These are phyloP conservation scores for Parus major DNA, from an alignment of 2,113 vertebrate species.

Conservation along the genomic window DNA sequence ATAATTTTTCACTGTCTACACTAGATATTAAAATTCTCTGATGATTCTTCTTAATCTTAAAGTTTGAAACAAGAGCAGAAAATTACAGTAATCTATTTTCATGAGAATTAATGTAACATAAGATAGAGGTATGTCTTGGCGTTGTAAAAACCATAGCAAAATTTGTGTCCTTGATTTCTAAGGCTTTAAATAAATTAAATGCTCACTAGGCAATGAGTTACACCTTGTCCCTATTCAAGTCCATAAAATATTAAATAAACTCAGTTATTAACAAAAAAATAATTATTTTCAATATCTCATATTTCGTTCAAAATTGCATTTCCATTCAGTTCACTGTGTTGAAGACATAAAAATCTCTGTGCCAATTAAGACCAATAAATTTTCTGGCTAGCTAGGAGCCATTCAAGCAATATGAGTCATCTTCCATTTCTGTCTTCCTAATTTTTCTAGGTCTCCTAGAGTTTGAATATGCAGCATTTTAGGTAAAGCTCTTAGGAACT, in stretches of 20 bases:
- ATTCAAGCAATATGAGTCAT: not conserved
- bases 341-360: not conserved
- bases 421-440: not conserved
- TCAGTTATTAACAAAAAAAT: not conserved
- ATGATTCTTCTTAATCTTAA: not conserved
- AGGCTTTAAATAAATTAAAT: not conserved
- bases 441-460: not conserved
- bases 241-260: not conserved
- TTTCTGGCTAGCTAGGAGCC: not conserved
- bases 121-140: not conserved
- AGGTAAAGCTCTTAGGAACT: not conserved
- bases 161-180: not conserved
- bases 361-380: not conserved
- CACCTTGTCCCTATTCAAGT: not conserved
- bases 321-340: not conserved
- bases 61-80: not conserved
- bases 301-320: not conserved
- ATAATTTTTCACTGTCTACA: not conserved
- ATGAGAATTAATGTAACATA: not conserved
- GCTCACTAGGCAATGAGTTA: not conserved
- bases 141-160: not conserved
- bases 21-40: not conserved
- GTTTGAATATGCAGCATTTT: not conserved
- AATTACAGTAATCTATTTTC: not conserved
- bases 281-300: not conserved